Percentiles rank a stretch among this genome's conserved stretches.
phyloP scores from a whole-genome alignment of 2,113 vertebrate species.

The Notothenia rossii region DNA sequence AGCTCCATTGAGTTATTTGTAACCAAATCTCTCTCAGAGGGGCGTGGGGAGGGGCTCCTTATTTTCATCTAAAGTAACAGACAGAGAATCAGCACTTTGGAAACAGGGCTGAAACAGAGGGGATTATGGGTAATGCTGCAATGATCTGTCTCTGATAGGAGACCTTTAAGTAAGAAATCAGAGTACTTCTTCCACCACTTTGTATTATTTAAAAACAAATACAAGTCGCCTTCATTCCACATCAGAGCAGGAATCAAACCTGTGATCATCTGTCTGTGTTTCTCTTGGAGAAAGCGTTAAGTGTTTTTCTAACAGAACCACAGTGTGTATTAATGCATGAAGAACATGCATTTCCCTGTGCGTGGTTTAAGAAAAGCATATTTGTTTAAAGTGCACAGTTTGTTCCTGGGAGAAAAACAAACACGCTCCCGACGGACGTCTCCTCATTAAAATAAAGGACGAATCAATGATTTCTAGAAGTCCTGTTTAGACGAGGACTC shows the following conservation, averaged over 20 bases:
- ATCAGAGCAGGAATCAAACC: neutral
- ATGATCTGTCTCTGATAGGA: too few relatives aligned
- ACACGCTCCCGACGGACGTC: slow-evolving; percentile 37
- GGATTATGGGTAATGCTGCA: too few relatives aligned
- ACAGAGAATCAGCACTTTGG: too few relatives aligned
- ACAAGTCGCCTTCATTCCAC: too few relatives aligned
- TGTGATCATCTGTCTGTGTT: neutral
- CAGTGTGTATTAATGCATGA: slow-evolving; percentile 31
- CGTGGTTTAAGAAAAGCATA: neutral
- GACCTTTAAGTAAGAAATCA: too few relatives aligned
- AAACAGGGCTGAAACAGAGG: too few relatives aligned
- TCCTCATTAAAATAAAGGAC: slow-evolving; percentile 74
- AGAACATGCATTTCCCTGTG: slow-evolving; percentile 26
- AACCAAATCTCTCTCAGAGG: too few relatives aligned
- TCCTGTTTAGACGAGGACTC: slow-evolving; percentile 38
- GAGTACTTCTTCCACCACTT: too few relatives aligned
- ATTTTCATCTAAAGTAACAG: too few relatives aligned
- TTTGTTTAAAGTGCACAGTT: slow-evolving; percentile 48
- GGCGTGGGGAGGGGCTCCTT: too few relatives aligned
- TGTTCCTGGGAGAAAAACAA: slow-evolving; percentile 40
- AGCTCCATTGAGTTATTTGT: too few relatives aligned
- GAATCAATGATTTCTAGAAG: slow-evolving; percentile 71
- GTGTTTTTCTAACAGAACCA: slow-evolving; percentile 4
- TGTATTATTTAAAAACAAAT: too few relatives aligned
- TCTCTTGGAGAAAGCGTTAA: neutral